Conservation (phyloP, 2,888 invertebrate species). For the Molorchus minor region DNA sequence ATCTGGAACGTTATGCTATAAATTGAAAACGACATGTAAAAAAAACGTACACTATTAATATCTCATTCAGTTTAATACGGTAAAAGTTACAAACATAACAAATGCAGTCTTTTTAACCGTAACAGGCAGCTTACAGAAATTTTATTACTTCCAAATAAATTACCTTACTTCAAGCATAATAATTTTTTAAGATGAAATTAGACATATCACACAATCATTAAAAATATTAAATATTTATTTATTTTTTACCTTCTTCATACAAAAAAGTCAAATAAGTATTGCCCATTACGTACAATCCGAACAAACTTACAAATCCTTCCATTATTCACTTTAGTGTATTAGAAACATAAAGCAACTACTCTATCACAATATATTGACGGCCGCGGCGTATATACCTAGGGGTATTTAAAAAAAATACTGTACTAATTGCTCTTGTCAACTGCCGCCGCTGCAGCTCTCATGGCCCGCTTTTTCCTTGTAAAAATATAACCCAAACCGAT, state of each 20-base stretch:
- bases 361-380: constrained; percentile 14
- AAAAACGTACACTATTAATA: not conserved
- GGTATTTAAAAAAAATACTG: no score
- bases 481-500: constrained; percentile 44
- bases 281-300: not conserved
- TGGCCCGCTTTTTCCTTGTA: constrained; percentile 30
- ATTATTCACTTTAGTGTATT: not conserved
- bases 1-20: not conserved
- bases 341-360: not conserved
- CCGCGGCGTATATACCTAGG: no score
- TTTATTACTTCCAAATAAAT: no score
- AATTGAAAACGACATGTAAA: not conserved
- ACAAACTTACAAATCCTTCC: not conserved
- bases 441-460: not conserved
- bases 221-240: no score
- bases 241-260: no score
- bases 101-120: constrained; percentile 32
- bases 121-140: constrained; percentile 7
- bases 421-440: constrained; percentile 17
- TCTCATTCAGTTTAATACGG: not conserved
- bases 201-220: no score
- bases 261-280: no score
- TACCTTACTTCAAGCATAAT: not conserved
- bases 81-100: constrained; percentile 20
- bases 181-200: no score